Evolutionary conservation across 2,888 invertebrate species (phyloP), one percentile per base, ranked within the genome.

Genomic region (Hypolimnas misippus): DNA sequence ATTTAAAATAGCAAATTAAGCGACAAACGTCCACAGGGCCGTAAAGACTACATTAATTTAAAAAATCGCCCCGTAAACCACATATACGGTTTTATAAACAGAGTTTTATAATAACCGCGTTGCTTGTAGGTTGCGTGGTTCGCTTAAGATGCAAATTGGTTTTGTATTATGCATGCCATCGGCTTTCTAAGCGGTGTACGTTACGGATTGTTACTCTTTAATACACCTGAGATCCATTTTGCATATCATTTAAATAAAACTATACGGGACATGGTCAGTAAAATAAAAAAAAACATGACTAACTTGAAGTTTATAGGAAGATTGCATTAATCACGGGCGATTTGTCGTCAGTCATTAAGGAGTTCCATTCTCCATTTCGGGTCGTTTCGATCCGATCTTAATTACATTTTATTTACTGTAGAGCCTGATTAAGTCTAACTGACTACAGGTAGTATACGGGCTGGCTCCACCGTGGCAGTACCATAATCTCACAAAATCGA

Each of bases 161-260:
- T 31, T 16, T 58, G 5, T 58, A 58, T 51, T 51, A 58, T 58
- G 40, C 57, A 58, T 42, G 51, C 21, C 50, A 58, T 51, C 40
- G 50, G 51, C 51, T 40, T 19, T 51, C 19, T 40, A 50, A 42
- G 29, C 57, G 25, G 25, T 42, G 31, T 46, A n/a, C n/a, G 21
- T n/a, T 21, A 46, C 44, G 44, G 44, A 12, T 46, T 46, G 44
- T 46, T 46, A 46, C 44, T 46, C 44, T 46, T 46, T 46, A 46
- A 46, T 46, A 46, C 44, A 21, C 44, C 21, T 46, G 44, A 46
- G 21, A 21, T 46, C 1, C 19, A 46, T 12, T 46, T 21, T 46
- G 44, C 19, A 46, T 46, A n/a, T 46, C 12, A 21, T 21, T 21
- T 46, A 12, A 3, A 46, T 46, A n/a, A 46, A 46, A 46, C 21